Conservation (phyloP, 2,888 invertebrate species). For the Melanargia galathea region DNA sequence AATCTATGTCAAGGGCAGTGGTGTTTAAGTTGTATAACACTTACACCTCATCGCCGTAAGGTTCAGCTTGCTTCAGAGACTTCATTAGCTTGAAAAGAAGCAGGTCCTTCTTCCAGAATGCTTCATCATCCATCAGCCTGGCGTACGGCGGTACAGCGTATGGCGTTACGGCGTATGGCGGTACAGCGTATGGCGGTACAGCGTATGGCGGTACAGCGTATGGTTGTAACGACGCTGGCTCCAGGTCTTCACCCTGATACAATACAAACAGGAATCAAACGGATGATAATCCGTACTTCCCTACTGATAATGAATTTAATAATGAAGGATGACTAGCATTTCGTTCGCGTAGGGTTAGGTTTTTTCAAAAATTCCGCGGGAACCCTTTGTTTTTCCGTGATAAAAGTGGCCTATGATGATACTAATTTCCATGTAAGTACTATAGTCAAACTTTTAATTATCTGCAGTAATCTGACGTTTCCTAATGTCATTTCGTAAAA, state of each 20-base stretch:
- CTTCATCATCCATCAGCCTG: not conserved
- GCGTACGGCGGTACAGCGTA: not conserved
- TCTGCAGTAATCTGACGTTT: too few relatives aligned
- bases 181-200: not conserved
- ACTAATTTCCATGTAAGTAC: too few relatives aligned
- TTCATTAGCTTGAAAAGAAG: conserved; percentile 1
- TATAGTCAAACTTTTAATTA: too few relatives aligned
- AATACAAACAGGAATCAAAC: not conserved
- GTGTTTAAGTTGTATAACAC: too few relatives aligned
- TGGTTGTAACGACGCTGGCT: not conserved
- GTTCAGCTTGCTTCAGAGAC: not conserved
- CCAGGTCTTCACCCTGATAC: not conserved
- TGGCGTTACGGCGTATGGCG: not conserved
- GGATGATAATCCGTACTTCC: not conserved
- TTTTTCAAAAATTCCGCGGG: too few relatives aligned
- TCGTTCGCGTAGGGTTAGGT: too few relatives aligned
- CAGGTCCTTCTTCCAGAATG: not conserved
- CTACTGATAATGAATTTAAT: too few relatives aligned
- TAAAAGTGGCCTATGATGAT: too few relatives aligned
- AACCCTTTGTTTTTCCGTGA: too few relatives aligned
- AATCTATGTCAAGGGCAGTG: too few relatives aligned
- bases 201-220: not conserved
- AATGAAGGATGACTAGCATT: too few relatives aligned
- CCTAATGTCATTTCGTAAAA: too few relatives aligned
- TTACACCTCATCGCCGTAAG: not conserved